A percentile compares a stretch with the other conserved stretches of the same genome.
phyloP scores from a whole-genome alignment of 2,888 invertebrate species.

The Geotrupes spiniger region DNA sequence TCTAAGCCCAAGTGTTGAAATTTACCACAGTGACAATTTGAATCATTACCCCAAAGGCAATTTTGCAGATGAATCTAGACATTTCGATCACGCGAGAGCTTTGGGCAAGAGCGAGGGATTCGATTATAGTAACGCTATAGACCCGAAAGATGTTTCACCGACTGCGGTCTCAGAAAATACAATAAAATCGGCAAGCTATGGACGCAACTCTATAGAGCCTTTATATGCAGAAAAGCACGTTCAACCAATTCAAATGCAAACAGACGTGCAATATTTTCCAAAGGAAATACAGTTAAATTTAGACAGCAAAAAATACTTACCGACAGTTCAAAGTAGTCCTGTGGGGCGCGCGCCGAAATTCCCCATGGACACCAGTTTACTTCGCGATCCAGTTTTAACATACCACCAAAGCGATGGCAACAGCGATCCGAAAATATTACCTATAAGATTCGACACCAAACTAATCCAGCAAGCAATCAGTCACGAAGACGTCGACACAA shows the following conservation, averaged over 20 bases:
- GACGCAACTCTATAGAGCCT: not conserved
- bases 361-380: constrained; percentile 28
- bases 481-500: no score
- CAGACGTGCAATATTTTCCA: constrained; percentile 8
- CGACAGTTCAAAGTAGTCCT: constrained; percentile 7
- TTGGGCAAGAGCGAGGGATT: constrained; percentile 51
- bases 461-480: constrained; percentile 14
- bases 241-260: constrained; percentile 5
- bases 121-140: constrained; percentile 50
- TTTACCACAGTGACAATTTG: constrained; percentile 35
- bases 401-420: constrained; percentile 6
- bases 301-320: constrained; percentile 2
- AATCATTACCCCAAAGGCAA: constrained; percentile 8
- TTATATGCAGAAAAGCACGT: not conserved
- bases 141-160: constrained; percentile 13
- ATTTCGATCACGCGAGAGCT: constrained; percentile 51
- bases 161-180: not conserved
- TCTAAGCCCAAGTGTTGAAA: constrained; percentile 41
- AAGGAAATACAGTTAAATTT: constrained; percentile 6
- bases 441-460: constrained; percentile 17
- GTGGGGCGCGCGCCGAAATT: constrained; percentile 18
- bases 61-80: constrained; percentile 12
- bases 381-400: constrained; percentile 26
- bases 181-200: not conserved
- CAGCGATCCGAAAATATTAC: constrained; percentile 15